Percentiles rank a stretch among this genome's conserved stretches.
phyloP scores from a whole-genome alignment of 2,113 vertebrate species.

The Eretmochelys imbricata region DNA sequence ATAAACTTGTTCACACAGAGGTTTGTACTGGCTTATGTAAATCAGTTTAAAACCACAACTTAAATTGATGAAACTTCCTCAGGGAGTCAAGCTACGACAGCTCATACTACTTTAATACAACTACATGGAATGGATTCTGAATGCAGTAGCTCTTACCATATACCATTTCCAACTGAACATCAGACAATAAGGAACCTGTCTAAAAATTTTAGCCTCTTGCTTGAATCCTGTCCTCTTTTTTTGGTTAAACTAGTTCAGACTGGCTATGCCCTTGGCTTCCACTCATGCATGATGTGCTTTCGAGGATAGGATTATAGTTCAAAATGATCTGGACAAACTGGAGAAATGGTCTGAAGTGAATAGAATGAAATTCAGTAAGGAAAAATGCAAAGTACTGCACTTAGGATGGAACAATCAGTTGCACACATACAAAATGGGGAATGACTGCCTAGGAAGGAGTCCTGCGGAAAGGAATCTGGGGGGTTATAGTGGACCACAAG shows the following conservation, averaged over 20 bases:
- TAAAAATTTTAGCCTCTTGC: neutral
- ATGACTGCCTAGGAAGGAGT: too few relatives aligned
- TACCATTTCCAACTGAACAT: neutral
- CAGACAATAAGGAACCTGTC: neutral
- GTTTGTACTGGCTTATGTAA: neutral
- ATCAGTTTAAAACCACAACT: neutral
- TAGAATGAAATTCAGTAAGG: too few relatives aligned
- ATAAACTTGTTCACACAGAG: neutral
- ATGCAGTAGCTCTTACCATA: neutral
- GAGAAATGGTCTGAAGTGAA: too few relatives aligned
- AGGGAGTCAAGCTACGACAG: neutral
- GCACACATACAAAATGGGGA: too few relatives aligned
- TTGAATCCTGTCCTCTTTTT: neutral
- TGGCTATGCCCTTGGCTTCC: neutral
- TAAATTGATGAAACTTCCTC: neutral
- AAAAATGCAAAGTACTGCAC: too few relatives aligned
- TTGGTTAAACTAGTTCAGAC: neutral
- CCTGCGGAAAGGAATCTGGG: too few relatives aligned
- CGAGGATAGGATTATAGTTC: too few relatives aligned
- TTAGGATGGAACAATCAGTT: too few relatives aligned
- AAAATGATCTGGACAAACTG: too few relatives aligned
- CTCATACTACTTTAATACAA: neutral
- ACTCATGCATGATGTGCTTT: neutral
- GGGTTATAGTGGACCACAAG: too few relatives aligned
- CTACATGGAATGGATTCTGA: neutral